Conservation (phyloP, 2,113 vertebrate genomes). For the Ailuropoda melanoleuca region DNA sequence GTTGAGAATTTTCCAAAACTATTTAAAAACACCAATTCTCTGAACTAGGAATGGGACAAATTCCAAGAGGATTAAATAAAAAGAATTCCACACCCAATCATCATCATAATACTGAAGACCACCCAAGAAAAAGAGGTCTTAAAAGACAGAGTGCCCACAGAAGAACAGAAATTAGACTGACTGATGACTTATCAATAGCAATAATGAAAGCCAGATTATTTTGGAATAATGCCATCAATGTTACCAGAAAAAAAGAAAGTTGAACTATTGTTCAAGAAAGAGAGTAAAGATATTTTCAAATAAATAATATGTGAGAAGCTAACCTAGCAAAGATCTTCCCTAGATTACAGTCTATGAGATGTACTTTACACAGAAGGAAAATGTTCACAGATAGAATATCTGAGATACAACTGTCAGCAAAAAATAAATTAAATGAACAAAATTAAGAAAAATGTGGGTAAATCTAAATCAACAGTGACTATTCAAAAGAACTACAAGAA, state of each 20-base stretch:
- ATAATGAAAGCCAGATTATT: neutral
- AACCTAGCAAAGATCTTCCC: neutral
- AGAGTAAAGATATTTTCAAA: neutral
- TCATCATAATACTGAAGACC: neutral
- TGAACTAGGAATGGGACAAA: neutral
- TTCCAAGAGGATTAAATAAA: neutral
- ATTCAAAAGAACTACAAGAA: neutral
- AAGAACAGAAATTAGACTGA: neutral
- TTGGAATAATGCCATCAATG: neutral
- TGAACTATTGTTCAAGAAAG: neutral
- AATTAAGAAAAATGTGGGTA: neutral
- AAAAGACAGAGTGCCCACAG: neutral
- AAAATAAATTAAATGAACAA: neutral
- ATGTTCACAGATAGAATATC: neutral
- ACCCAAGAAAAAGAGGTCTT: neutral
- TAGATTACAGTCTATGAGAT: neutral
- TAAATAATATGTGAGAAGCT: neutral
- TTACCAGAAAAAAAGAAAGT: neutral
- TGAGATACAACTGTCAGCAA: neutral
- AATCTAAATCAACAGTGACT: neutral
- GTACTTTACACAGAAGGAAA: neutral
- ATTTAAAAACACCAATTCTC: neutral
- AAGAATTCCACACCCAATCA: neutral
- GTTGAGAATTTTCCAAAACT: neutral
- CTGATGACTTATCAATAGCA: neutral